Evolutionary conservation across 2,888 invertebrate genomes (phyloP).

Genomic region (Caenorhabditis becei): DNA sequence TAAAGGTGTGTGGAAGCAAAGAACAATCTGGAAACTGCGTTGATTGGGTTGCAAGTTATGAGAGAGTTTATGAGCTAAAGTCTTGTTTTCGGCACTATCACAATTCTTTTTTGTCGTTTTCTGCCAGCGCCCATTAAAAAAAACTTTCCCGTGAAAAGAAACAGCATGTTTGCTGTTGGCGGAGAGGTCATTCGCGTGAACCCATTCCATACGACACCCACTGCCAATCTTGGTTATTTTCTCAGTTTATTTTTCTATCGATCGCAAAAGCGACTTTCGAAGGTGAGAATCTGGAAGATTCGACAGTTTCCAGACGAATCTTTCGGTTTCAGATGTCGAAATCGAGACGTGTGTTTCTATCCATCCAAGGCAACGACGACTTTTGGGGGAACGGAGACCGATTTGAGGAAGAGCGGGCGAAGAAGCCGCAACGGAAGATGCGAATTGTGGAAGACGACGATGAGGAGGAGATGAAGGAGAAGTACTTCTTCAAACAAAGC

Average conservation of each 20-base stretch:
- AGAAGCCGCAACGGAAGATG: constrained; percentile 4
- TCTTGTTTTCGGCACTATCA: too few species aligned
- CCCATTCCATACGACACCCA: not conserved
- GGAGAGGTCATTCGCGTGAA: constrained; percentile 37
- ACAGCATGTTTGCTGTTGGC: not conserved
- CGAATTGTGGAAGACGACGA: constrained; percentile 19
- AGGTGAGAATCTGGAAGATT: constrained; percentile 16
- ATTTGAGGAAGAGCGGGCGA: constrained; percentile 23
- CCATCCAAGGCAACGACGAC: constrained; percentile 57
- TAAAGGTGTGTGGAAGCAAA: constrained; percentile 4
- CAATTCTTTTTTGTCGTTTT: too few species aligned
- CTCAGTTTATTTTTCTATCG: constrained; percentile 40
- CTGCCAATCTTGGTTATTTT: constrained; percentile 19
- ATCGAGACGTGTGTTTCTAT: constrained; percentile 63
- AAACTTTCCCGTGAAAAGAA: not conserved
- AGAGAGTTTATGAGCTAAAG: too few species aligned
- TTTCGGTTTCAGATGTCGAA: constrained; percentile 62
- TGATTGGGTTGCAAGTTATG: too few species aligned
- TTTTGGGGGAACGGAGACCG: constrained; percentile 67
- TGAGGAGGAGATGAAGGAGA: constrained; percentile 25
- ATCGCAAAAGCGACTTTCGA: constrained; percentile 44
- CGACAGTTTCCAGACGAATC: not conserved
- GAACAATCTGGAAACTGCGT: constrained; percentile 4
- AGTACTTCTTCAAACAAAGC: constrained; percentile 49
- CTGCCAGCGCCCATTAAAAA: too few species aligned